Conservation (phyloP, 2,797 vertebrate genomes). For the Hafferia zeledoni region DNA sequence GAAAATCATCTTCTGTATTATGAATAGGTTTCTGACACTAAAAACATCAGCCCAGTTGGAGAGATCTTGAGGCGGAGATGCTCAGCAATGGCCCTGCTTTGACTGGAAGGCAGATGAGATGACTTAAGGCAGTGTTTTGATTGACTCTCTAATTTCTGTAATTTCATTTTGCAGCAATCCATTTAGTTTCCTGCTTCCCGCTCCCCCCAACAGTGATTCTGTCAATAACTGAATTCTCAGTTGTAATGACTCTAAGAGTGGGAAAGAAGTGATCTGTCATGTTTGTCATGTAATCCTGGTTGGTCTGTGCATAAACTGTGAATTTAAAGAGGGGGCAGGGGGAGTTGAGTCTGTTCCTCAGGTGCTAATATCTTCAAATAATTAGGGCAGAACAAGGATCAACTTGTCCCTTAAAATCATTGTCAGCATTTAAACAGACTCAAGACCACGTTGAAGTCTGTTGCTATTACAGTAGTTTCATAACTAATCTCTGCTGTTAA, state of each 20-base stretch:
- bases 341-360: not conserved
- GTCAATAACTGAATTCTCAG: constrained; percentile 44
- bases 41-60: not conserved
- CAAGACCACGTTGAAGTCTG: not conserved
- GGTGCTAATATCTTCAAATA: not conserved
- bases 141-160: constrained; percentile 1
- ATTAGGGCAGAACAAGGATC: not conserved
- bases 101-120: not conserved
- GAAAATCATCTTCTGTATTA: not conserved
- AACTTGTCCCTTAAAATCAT: constrained; percentile 14
- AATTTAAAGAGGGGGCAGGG: not conserved
- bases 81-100: not conserved
- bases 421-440: not conserved
- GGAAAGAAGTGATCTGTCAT: not conserved
- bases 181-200: not conserved
- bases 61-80: not conserved
- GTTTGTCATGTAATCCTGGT: not conserved
- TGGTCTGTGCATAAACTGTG: not conserved
- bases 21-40: not conserved
- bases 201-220: not conserved
- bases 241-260: not conserved
- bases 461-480: not conserved
- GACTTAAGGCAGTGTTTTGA: constrained; percentile 6
- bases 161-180: constrained; percentile 33
- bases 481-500: not conserved